Base-by-base conservation (phyloP, 1,140 invertebrate species). In the Wasmannia auropunctata region DNA sequence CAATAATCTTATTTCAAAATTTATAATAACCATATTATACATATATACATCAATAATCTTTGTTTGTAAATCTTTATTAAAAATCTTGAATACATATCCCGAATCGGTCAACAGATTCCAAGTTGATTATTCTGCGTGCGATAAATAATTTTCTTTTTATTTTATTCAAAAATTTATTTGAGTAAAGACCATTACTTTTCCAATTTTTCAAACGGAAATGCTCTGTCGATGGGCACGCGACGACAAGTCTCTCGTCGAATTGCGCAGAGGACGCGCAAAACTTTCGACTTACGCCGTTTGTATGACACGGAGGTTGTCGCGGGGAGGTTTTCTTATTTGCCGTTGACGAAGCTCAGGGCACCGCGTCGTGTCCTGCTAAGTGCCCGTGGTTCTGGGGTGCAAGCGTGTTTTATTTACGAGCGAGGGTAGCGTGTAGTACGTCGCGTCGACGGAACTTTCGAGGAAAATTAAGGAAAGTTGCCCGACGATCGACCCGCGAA, bases 391-490 rank as follows among this genome's bases (percentile, higher is more conserved):
- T 54, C 43, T 51, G 40, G 34, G 8, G 43, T 25, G 65, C 51
- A 8, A 58, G 2, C 3, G 79, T 58, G 2, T 83, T 83, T 83
- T 83, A 83, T 83, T 83, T 72, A 74, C 37, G 11, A 46, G 16
- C 22, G 22, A 43, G 5, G 51, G 7, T 83, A 19, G 51, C 79
- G 8, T 72, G 79, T 83, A 83, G n/a, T n/a, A 85, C 46, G 31
- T 85, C 31, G 81, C 22, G 58, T 37, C 43, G 28, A n/a, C 40
- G 79, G 16, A 76, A 85, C 69, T 85, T 75, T 85, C 58, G 43
- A 63, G 46, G 60, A 85, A 85, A 85, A 77, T 77, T 75, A 65
- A 77, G 81, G 25, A 85, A 85, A 77, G 69, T 85, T 85, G 43
- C 31, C 43, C 34, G 43, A 22, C 37, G 60, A 85, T 75, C 43